These are phyloP conservation scores for Dynastes maya DNA, from an alignment of 2,888 invertebrate species.

Conservation along the genomic window DNA sequence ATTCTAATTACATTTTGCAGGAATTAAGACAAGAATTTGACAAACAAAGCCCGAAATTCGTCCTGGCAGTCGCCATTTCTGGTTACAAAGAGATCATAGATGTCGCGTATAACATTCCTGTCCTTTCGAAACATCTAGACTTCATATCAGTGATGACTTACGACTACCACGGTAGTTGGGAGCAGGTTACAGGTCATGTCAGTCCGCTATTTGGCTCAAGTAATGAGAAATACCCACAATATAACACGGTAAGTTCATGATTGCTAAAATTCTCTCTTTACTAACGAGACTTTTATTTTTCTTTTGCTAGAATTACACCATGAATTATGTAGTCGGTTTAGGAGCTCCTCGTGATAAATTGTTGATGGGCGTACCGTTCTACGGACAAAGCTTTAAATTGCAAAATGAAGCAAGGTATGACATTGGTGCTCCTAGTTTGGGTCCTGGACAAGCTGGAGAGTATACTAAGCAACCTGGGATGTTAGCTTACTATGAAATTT, in stretches of 20 bases:
- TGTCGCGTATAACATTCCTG: constrained; percentile 85
- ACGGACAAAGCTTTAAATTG: constrained; percentile 89
- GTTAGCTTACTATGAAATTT: constrained; percentile 90
- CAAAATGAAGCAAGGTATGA: constrained; percentile 67
- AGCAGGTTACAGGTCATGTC: constrained; percentile 84
- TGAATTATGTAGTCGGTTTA: constrained; percentile 81
- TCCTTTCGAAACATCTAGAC: constrained; percentile 80
- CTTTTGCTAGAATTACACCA: constrained; percentile 80
- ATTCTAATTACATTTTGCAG: constrained; percentile 64
- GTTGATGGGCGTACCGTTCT: constrained; percentile 87
- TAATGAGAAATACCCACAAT: constrained; percentile 82
- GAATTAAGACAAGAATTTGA: constrained; percentile 79
- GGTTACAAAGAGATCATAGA: constrained; percentile 94
- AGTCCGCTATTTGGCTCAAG: constrained; percentile 81
- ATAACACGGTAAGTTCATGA: constrained; percentile 79
- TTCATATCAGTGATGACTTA: constrained; percentile 91
- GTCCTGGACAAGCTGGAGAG: constrained; percentile 86
- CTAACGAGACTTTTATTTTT: constrained; percentile 23
- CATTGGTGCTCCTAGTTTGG: constrained; percentile 79
- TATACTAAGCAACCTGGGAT: constrained; percentile 90
- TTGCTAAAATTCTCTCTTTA: not conserved
- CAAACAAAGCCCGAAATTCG: constrained; percentile 77
- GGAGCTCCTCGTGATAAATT: constrained; percentile 87
- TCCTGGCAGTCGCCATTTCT: constrained; percentile 87
- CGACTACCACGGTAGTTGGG: constrained; percentile 94